Conservation (phyloP, 2,888 invertebrate species). For the Siphonodentalium dalli region DNA sequence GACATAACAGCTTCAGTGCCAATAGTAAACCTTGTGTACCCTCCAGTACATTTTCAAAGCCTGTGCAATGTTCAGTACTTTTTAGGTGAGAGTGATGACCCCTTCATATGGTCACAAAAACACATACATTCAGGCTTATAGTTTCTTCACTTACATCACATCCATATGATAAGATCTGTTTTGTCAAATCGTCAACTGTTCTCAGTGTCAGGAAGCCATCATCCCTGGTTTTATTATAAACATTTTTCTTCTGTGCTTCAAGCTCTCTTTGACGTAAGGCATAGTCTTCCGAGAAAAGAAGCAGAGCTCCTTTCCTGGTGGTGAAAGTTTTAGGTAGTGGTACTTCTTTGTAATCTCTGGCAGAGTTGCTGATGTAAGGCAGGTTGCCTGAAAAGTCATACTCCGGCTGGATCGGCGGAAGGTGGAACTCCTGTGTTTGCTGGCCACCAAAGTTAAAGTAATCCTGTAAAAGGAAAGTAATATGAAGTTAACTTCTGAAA, state of each 20-base stretch:
- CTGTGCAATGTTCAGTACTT: too few species aligned
- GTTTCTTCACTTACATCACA: conserved; percentile 27
- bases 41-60: too few species aligned
- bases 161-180: conserved; percentile 60
- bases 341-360: conserved; percentile 33
- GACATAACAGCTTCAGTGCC: too few species aligned
- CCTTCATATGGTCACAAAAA: too few species aligned
- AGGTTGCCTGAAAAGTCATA: conserved; percentile 13
- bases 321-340: conserved; percentile 62
- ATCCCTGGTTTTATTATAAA: not conserved
- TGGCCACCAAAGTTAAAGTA: conserved; percentile 54
- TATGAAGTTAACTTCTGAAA: too few species aligned
- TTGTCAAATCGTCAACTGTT: conserved; percentile 61
- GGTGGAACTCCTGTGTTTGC: conserved; percentile 36
- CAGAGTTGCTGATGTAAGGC: not conserved
- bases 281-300: conserved; percentile 63
- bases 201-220: conserved; percentile 31
- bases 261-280: conserved; percentile 38
- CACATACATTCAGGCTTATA: too few species aligned
- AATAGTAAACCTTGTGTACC: too few species aligned
- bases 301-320: conserved; percentile 61
- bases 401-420: conserved; percentile 40
- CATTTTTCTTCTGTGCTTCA: conserved; percentile 6
- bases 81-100: too few species aligned
- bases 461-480: conserved; percentile 43